phyloP scores from a whole-genome alignment of 2,888 invertebrate species.

The Nemotelus pantherinus region DNA sequence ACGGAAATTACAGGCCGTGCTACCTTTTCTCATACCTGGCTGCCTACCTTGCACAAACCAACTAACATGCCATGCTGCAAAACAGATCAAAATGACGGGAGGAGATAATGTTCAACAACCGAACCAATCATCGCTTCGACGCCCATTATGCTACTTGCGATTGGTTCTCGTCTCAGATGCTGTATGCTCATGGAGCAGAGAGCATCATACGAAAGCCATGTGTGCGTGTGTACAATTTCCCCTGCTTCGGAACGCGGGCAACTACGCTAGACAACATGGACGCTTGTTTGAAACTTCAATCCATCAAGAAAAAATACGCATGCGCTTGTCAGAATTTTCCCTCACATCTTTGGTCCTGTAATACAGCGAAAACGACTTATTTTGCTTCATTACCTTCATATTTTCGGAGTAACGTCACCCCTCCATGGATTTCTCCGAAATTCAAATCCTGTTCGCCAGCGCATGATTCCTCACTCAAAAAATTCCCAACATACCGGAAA shows the following conservation, averaged over 20 bases:
- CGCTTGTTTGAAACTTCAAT: background rate
- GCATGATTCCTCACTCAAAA: background rate
- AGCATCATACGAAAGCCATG: background rate
- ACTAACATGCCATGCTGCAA: background rate
- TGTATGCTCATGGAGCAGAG: background rate
- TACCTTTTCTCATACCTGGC: constrained; percentile 30
- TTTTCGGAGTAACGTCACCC: constrained; percentile 5
- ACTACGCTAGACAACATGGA: constrained; percentile 33
- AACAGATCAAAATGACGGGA: background rate
- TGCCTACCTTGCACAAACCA: constrained; percentile 15
- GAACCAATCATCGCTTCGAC: constrained; percentile 10
- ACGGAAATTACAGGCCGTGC: constrained; percentile 35
- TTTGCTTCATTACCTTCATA: background rate
- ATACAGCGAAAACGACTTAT: background rate
- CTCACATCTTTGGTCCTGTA: background rate
- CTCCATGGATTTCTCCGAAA: background rate
- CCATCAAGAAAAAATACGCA: background rate
- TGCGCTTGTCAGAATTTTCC: background rate
- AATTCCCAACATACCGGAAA: constrained; percentile 6
- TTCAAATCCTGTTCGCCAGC: background rate
- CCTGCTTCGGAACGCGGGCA: background rate
- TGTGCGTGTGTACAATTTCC: background rate
- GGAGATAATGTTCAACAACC: background rate
- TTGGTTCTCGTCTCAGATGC: constrained; percentile 11
- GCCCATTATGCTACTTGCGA: constrained; percentile 5